Conservation (phyloP, 30 jellyfish, hydroid and myxozoan genomes). For the Mastigias papua region DNA sequence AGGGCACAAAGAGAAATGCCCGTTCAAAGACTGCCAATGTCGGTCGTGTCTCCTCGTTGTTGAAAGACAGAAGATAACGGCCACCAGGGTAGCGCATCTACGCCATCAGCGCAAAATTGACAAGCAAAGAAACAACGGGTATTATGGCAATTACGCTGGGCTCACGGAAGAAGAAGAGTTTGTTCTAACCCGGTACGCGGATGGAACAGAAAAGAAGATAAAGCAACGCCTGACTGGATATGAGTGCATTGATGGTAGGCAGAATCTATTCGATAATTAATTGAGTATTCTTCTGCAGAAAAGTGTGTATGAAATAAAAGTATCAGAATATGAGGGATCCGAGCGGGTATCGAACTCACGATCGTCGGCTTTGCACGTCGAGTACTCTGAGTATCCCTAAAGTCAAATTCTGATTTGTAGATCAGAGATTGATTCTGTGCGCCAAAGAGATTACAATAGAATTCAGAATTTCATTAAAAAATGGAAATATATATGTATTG, state of each 20-base stretch:
- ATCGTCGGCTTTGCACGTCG: no score
- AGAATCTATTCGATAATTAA: no score
- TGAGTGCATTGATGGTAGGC: slow-evolving; percentile 56
- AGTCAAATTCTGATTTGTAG: no score
- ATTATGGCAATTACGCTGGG: slow-evolving; percentile 53
- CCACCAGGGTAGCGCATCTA: slow-evolving; percentile 95
- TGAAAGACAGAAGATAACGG: slow-evolving; percentile 95
- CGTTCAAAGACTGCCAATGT: slow-evolving; percentile 93
- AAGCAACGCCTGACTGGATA: slow-evolving; percentile 42
- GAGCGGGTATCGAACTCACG: no score
- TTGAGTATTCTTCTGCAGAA: no score
- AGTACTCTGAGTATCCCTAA: no score
- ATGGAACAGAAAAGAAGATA: slow-evolving; percentile 39
- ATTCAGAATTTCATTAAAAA: no score
- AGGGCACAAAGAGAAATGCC: slow-evolving; percentile 97
- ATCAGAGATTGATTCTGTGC: no score
- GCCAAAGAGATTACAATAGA: no score
- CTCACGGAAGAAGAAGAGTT: slow-evolving; percentile 89
- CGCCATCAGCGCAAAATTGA: slow-evolving; percentile 94
- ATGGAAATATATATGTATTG: no score
- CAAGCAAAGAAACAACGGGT: slow-evolving; percentile 72
- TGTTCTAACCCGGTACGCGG: slow-evolving; percentile 69
- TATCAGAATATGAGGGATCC: no score
- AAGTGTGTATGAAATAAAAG: no score
- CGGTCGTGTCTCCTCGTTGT: slow-evolving; percentile 90